Percentiles rank a stretch among this genome's conserved stretches.
phyloP scores from a whole-genome alignment of 2,888 invertebrate species.

The Diarsia dahlii region DNA sequence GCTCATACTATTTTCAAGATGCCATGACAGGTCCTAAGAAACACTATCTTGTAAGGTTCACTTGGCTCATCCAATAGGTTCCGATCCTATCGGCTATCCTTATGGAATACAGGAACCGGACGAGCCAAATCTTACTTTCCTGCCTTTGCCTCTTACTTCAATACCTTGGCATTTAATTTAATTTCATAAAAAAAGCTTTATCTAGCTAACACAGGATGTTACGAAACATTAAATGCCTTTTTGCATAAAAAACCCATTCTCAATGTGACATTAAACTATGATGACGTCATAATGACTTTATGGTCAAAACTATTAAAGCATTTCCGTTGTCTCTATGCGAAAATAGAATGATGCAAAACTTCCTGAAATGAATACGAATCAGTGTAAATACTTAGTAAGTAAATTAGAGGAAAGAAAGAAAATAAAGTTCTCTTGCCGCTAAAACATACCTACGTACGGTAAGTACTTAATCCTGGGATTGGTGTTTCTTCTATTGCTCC shows the following conservation, averaged over 20 bases:
- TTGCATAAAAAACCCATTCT: constrained; percentile 45
- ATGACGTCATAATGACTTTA: constrained; percentile 52
- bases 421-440: no score
- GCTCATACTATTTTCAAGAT: not conserved
- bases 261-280: constrained; percentile 41
- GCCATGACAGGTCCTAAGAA: not conserved
- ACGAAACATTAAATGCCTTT: constrained; percentile 20
- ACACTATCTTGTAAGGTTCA: not conserved
- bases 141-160: not conserved
- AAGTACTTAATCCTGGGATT: no score
- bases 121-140: not conserved
- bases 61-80: not conserved
- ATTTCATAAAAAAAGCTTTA: constrained; percentile 27
- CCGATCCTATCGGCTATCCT: not conserved
- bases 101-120: not conserved
- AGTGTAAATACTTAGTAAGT: no score
- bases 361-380: no score
- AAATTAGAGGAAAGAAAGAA: no score
- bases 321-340: constrained; percentile 39
- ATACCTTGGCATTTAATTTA: constrained; percentile 42
- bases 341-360: constrained; percentile 25
- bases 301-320: constrained; percentile 27
- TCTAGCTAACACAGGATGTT: constrained; percentile 41
- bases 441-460: no score
- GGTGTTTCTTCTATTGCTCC: no score